phyloP scores from a whole-genome alignment of 2,797 vertebrate genomes.

The Smutsia temminckii region DNA sequence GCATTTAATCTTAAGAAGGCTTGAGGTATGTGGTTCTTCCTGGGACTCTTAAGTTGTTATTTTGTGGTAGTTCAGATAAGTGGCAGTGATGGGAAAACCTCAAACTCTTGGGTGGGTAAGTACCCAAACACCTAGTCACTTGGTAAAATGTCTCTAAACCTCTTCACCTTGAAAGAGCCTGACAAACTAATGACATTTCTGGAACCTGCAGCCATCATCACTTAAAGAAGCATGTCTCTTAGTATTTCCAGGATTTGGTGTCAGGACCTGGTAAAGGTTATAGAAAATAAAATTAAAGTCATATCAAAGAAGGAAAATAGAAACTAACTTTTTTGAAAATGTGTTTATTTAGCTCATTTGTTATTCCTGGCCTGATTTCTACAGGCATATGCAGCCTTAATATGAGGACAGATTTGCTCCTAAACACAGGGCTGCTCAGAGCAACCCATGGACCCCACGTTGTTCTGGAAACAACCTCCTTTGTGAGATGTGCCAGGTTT shows the following conservation, averaged over 20 bases:
- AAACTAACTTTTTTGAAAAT: not conserved
- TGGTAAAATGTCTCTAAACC: not conserved
- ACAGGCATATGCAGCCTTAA: not conserved
- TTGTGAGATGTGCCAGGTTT: not conserved
- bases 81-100: conserved; percentile 53
- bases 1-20: conserved; percentile 49
- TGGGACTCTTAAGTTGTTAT: not conserved
- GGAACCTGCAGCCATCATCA: not conserved
- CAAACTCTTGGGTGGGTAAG: conserved; percentile 7
- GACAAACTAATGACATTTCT: conserved; percentile 20
- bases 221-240: not conserved
- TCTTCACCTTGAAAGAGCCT: conserved; percentile 41
- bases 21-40: conserved; percentile 8
- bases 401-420: not conserved
- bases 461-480: not conserved
- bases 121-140: conserved; percentile 18
- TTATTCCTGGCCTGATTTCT: not conserved
- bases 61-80: conserved; percentile 33
- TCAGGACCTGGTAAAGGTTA: not conserved
- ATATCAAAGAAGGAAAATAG: not conserved
- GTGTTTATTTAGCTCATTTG: not conserved
- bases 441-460: rapidly evolving
- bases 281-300: conserved; percentile 31
- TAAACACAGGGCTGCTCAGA: not conserved
- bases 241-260: not conserved